A percentile compares a stretch with the other conserved stretches of the same genome.
phyloP scores from a whole-genome alignment of 2,797 vertebrate genomes.

The Acipenser transmontanus region DNA sequence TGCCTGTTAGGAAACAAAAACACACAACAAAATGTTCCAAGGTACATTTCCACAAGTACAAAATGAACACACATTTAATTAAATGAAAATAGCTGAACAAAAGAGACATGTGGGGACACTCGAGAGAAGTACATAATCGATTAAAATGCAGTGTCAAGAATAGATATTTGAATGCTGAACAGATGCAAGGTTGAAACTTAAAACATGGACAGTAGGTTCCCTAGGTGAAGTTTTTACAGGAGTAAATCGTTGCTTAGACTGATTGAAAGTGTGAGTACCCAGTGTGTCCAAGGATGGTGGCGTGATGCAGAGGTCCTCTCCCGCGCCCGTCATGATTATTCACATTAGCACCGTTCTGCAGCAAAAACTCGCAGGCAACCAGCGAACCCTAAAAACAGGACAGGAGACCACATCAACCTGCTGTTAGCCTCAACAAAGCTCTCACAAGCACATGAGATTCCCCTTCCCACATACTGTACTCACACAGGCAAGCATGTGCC shows the following conservation, averaged over 20 bases:
- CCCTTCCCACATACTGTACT: no score
- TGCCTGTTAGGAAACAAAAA: conserved; percentile 61
- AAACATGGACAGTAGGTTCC: no score
- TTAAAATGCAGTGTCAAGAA: not conserved
- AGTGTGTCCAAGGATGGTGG: conserved; percentile 88
- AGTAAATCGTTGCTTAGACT: no score
- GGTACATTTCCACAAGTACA: not conserved
- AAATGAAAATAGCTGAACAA: no score
- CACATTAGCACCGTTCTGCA: conserved; percentile 92
- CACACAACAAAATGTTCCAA: not conserved
- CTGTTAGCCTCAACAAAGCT: no score
- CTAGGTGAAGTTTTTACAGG: no score
- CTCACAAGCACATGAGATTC: no score
- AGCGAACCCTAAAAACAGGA: conserved; percentile 72
- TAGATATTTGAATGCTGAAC: not conserved
- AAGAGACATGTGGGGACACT: no score
- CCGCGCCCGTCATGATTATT: conserved; percentile 86
- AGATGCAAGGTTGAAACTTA: no score
- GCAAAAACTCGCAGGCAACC: conserved; percentile 92
- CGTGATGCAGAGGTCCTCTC: conserved; percentile 88
- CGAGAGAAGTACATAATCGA: no score
- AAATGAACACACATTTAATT: no score
- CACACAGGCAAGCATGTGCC: no score
- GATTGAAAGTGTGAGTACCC: conserved; percentile 56
- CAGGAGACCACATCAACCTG: conserved; percentile 1